Percentiles rank a stretch among this genome's conserved stretches.
phyloP scores from a whole-genome alignment of 2,113 vertebrate genomes.

The Phyllopteryx taeniolatus region DNA sequence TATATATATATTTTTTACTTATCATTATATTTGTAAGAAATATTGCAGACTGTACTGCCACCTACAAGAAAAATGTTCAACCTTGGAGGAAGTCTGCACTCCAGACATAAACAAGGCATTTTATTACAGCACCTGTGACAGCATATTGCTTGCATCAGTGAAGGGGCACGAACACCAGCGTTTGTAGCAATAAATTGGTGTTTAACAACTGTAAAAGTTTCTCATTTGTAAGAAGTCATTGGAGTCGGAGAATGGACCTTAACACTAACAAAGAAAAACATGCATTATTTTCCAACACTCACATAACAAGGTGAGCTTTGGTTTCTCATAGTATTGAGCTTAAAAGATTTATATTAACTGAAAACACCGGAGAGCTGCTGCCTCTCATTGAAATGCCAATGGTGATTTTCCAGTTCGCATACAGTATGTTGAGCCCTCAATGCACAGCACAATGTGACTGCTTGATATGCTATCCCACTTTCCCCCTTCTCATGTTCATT shows the following conservation, averaged over 20 bases:
- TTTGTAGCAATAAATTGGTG: not conserved
- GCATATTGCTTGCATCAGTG: not conserved
- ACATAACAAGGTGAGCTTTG: not conserved
- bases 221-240: not conserved
- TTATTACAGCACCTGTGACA: not conserved
- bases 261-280: not conserved
- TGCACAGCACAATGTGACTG: not conserved
- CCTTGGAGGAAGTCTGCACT: not conserved
- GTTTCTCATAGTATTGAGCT: not conserved
- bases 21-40: not conserved
- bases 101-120: not conserved
- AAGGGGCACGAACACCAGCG: not conserved
- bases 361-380: not conserved
- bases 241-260: not conserved
- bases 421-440: not conserved
- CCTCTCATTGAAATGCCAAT: not conserved
- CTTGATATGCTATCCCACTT: slow-evolving; percentile 1
- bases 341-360: slow-evolving; percentile 1
- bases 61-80: not conserved
- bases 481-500: slow-evolving; percentile 23
- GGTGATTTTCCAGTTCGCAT: not conserved
- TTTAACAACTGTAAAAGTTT: slow-evolving; percentile 4
- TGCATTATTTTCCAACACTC: not conserved
- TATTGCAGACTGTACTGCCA: not conserved
- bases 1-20: not conserved